These are phyloP conservation scores for Anguilla japonica DNA, from an alignment of 2,113 vertebrate species.

Conservation along the genomic window DNA sequence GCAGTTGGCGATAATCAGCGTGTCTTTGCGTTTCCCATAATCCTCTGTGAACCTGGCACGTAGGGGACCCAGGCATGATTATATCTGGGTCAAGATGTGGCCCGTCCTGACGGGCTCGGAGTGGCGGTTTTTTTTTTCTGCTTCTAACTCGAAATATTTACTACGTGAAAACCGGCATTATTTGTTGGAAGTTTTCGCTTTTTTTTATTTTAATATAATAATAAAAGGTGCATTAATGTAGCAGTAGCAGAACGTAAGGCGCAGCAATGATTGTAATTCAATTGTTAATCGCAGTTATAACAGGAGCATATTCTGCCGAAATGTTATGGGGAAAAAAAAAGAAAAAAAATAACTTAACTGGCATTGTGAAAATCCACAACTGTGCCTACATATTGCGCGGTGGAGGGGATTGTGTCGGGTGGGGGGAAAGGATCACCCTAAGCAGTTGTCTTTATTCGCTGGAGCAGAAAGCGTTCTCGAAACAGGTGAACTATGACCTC, in stretches of 20 bases:
- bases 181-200: background rate
- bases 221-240: too few species aligned
- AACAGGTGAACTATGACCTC: background rate
- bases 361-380: background rate
- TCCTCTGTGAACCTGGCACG: background rate
- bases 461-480: background rate
- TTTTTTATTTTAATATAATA: too few species aligned
- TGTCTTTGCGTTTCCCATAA: conserved; percentile 5
- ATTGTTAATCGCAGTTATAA: too few species aligned
- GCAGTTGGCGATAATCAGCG: background rate
- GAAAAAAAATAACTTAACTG: background rate
- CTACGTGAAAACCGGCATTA: background rate
- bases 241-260: too few species aligned
- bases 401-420: background rate
- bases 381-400: background rate
- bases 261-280: too few species aligned
- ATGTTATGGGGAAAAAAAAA: background rate
- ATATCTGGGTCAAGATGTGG: conserved; percentile 12
- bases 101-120: background rate
- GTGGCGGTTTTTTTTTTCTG: background rate
- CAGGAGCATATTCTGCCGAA: background rate
- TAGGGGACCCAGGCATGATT: background rate
- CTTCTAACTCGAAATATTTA: background rate
- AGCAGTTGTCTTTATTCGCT: background rate
- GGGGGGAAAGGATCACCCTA: background rate